These are phyloP conservation scores for Melanophora roralis DNA, from an alignment of 2,888 invertebrate genomes.

Conservation along the genomic window DNA sequence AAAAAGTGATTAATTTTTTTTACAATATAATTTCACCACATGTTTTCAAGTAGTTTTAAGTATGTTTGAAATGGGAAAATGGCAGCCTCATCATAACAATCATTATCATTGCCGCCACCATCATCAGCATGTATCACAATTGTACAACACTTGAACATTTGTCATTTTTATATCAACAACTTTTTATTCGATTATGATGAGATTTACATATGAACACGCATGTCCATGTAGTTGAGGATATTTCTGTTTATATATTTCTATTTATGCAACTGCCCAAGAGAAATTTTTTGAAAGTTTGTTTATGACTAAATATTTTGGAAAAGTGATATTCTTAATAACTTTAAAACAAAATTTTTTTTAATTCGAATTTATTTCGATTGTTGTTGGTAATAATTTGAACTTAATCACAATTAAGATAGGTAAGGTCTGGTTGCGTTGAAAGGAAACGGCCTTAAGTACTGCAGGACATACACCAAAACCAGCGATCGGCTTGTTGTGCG, in stretches of 20 bases:
- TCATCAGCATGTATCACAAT: constrained; percentile 35
- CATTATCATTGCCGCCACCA: constrained; percentile 1
- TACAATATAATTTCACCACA: background rate
- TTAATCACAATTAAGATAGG: too few species aligned
- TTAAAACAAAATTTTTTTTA: too few species aligned
- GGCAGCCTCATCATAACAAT: constrained; percentile 44
- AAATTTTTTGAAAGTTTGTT: too few species aligned
- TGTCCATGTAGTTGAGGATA: constrained; percentile 49
- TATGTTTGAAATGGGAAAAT: constrained; percentile 10
- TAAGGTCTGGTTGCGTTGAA: too few species aligned
- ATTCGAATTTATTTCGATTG: too few species aligned
- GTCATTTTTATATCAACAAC: constrained; percentile 59
- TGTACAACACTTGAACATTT: constrained; percentile 55
- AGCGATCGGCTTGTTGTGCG: too few species aligned
- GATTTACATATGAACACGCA: too few species aligned
- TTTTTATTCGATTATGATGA: constrained; percentile 48
- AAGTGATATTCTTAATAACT: too few species aligned
- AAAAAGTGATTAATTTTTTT: constrained; percentile 5
- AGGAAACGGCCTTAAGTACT: too few species aligned
- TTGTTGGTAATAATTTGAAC: too few species aligned
- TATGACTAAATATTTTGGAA: too few species aligned
- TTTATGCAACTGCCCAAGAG: background rate
- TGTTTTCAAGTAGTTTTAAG: background rate
- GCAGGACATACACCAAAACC: too few species aligned
- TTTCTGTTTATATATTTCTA: constrained; percentile 18